Percentiles rank a stretch among this genome's conserved stretches.
phyloP scores from a whole-genome alignment of 1,140 invertebrate species.

The Centruroides sculpturatus region DNA sequence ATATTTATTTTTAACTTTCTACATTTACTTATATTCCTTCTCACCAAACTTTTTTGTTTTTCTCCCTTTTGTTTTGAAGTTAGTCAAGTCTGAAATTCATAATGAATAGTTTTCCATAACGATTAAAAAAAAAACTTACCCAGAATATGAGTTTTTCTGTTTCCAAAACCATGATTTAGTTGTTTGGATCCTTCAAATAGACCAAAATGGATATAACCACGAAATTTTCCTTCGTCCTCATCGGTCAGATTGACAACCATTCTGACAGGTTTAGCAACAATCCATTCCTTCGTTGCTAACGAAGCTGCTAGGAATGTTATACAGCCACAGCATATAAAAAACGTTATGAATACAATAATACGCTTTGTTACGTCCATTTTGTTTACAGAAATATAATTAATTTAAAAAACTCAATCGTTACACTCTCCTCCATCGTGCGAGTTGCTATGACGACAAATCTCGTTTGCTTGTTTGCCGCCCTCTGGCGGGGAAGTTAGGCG shows the following conservation, averaged over 20 bases:
- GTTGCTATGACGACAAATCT: no score
- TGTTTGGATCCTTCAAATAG: conserved; percentile 69
- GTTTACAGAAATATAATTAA: no score
- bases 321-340: conserved; percentile 66
- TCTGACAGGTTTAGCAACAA: conserved; percentile 54
- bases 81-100: no score
- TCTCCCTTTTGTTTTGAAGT: no score
- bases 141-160: conserved; percentile 40
- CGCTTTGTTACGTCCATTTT: conserved; percentile 42
- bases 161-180: conserved; percentile 61
- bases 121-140: conserved; percentile 11
- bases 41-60: no score
- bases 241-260: conserved; percentile 34
- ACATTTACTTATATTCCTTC: no score
- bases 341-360: conserved; percentile 73
- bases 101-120: no score
- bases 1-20: no score
- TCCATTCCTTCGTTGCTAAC: conserved; percentile 76
- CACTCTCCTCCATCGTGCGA: no score
- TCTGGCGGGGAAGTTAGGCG: no score
- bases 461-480: no score
- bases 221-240: conserved; percentile 35
- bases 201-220: conserved; percentile 63
- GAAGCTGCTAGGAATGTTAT: conserved; percentile 66
- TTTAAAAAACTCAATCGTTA: no score